Evolutionary conservation across 2,888 invertebrate genomes (phyloP).

Genomic region (Athalia cordata): DNA sequence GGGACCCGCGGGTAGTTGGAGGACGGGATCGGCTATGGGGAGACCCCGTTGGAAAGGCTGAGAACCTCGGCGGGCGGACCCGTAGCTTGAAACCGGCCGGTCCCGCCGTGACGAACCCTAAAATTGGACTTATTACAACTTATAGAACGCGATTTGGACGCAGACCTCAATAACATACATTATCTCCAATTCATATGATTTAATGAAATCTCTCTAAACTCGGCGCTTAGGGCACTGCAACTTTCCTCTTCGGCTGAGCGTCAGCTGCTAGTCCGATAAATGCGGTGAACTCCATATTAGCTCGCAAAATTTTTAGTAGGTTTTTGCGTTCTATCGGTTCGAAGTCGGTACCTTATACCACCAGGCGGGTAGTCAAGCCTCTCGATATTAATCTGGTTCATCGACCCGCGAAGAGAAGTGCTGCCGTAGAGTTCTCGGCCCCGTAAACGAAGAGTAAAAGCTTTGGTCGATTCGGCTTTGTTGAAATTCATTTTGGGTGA

Average conservation of each 20-base stretch:
- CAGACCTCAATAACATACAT: constrained; percentile 73
- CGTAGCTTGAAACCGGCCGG: constrained; percentile 49
- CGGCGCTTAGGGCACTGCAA: constrained; percentile 71
- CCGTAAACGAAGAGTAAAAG: neutral
- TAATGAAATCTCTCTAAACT: constrained; percentile 74
- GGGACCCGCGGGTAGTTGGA: constrained; percentile 39
- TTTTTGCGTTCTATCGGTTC: too few species aligned
- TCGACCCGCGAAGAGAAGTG: constrained; percentile 58
- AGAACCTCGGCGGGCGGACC: constrained; percentile 30
- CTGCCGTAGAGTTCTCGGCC: too few species aligned
- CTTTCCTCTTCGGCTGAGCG: constrained; percentile 44
- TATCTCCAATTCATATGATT: constrained; percentile 74
- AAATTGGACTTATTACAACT: constrained; percentile 74
- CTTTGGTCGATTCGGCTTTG: constrained; percentile 46
- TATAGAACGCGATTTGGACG: constrained; percentile 74
- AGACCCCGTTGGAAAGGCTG: constrained; percentile 17
- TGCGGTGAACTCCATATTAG: neutral
- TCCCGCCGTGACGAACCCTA: constrained; percentile 70
- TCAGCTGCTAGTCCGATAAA: neutral
- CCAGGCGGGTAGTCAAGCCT: neutral
- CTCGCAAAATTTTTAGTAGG: neutral
- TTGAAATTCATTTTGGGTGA: constrained; percentile 41
- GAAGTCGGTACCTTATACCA: too few species aligned
- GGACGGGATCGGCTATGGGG: neutral
- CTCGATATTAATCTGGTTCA: constrained; percentile 59